These are phyloP conservation scores for Cheilosia urbana DNA, from an alignment of 2,888 invertebrate genomes.

Conservation along the genomic window DNA sequence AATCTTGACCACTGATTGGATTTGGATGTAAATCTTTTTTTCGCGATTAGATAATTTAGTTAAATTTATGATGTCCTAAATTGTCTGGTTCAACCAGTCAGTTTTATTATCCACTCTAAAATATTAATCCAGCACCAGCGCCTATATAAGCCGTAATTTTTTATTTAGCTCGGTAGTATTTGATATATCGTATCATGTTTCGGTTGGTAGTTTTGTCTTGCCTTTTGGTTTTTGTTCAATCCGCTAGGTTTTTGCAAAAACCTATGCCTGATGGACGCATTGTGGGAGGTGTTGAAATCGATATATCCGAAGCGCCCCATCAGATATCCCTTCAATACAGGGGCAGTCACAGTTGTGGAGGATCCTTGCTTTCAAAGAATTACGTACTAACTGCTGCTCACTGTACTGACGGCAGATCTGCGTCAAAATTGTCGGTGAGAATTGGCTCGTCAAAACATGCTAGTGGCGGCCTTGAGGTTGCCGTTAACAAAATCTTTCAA, in stretches of 20 bases:
- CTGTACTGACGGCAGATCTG: conserved; percentile 79
- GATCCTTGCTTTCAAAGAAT: conserved; percentile 81
- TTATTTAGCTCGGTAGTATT: conserved; percentile 23
- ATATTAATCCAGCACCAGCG: conserved; percentile 17
- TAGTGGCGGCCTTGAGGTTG: conserved; percentile 81
- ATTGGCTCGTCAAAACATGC: conserved; percentile 82
- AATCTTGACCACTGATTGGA: no score
- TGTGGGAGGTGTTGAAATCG: conserved; percentile 82
- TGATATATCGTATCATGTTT: conserved; percentile 40
- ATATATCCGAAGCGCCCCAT: conserved; percentile 82
- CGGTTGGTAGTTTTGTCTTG: conserved; percentile 58
- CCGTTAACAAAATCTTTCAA: conserved; percentile 78
- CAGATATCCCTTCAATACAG: conserved; percentile 83
- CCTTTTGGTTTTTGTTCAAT: conserved; percentile 46
- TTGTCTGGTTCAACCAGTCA: no score
- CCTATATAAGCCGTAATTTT: conserved; percentile 43
- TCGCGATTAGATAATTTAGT: conserved; percentile 55
- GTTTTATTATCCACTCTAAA: not conserved
- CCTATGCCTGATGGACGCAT: conserved; percentile 79
- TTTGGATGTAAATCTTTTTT: conserved; percentile 26
- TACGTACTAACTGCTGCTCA: conserved; percentile 84
- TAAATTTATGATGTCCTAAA: not conserved
- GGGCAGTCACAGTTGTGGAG: conserved; percentile 84
- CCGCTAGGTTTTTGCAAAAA: conserved; percentile 61
- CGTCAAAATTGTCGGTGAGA: conserved; percentile 78